Evolutionary conservation across 2,888 invertebrate genomes (phyloP).

Genomic region (Ectemnius cavifrons): DNA sequence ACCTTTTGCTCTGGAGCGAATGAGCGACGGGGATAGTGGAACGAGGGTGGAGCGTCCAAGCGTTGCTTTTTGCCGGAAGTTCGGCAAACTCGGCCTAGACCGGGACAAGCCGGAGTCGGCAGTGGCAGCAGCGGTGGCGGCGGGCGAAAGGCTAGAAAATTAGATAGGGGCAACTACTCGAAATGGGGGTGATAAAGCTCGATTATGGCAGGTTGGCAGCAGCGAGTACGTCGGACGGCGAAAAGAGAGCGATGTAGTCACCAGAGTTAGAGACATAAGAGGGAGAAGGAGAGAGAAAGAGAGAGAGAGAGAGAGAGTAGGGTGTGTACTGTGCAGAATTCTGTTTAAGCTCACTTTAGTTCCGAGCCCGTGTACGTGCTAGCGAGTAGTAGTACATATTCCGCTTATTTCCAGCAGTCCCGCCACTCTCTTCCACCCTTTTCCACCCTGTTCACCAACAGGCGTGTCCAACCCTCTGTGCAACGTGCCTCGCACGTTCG

Average conservation of each 20-base stretch:
- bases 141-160: slow-evolving; percentile 47
- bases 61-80: slow-evolving; percentile 42
- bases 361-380: slow-evolving; percentile 42
- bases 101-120: background rate
- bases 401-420: slow-evolving; percentile 41
- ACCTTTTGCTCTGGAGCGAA: slow-evolving; percentile 25
- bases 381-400: slow-evolving; percentile 38
- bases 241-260: background rate
- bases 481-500: slow-evolving; percentile 8
- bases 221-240: slow-evolving; percentile 30
- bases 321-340: slow-evolving; percentile 60
- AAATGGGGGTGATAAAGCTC: slow-evolving; percentile 64
- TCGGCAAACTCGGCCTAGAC: slow-evolving; percentile 31
- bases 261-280: too few relatives aligned
- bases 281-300: too few relatives aligned
- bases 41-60: too few relatives aligned
- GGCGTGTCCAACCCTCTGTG: background rate
- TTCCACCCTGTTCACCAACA: slow-evolving; percentile 9
- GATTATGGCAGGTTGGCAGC: slow-evolving; percentile 65
- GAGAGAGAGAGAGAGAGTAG: background rate
- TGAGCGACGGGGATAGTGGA: too few relatives aligned
- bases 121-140: background rate
- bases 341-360: slow-evolving; percentile 65
- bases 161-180: slow-evolving; percentile 53
- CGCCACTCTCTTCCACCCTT: slow-evolving; percentile 2